Conservation (phyloP, 2,113 vertebrate genomes). For the Oxygymnocypris stewartii region DNA sequence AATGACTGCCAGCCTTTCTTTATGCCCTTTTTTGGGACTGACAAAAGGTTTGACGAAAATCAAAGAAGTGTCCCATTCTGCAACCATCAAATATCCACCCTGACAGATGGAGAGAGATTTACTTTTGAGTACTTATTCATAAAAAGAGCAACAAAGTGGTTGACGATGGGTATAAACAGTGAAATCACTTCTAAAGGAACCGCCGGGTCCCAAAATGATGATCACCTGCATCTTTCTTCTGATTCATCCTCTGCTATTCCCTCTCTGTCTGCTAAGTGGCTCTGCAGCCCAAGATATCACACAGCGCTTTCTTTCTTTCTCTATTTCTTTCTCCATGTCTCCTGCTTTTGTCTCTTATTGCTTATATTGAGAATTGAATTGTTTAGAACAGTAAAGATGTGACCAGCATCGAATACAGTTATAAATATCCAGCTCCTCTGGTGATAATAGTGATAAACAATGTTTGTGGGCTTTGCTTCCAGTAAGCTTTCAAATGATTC, state of each 20-base stretch:
- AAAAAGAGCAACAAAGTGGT: neutral
- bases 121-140: neutral
- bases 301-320: conserved; percentile 7
- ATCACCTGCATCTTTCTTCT: conserved; percentile 20
- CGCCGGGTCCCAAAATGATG: neutral
- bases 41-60: neutral
- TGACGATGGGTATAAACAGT: neutral
- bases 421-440: conserved; percentile 16
- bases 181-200: neutral
- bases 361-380: conserved; percentile 43
- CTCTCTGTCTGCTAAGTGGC: conserved; percentile 75
- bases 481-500: conserved; percentile 17
- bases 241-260: conserved; percentile 73
- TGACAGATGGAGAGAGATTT: neutral
- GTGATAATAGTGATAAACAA: conserved; percentile 13
- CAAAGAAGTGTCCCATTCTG: neutral
- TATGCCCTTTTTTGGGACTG: neutral
- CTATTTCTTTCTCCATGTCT: conserved; percentile 46
- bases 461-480: neutral
- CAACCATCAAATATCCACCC: neutral
- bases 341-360: conserved; percentile 25
- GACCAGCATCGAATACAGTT: conserved; percentile 14
- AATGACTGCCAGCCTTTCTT: neutral
- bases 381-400: conserved; percentile 22
- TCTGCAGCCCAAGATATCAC: conserved; percentile 77